A percentile compares a stretch with the other conserved stretches of the same genome.
phyloP scores from a whole-genome alignment of 2,113 vertebrate species.

The Oncorhynchus clarkii region DNA sequence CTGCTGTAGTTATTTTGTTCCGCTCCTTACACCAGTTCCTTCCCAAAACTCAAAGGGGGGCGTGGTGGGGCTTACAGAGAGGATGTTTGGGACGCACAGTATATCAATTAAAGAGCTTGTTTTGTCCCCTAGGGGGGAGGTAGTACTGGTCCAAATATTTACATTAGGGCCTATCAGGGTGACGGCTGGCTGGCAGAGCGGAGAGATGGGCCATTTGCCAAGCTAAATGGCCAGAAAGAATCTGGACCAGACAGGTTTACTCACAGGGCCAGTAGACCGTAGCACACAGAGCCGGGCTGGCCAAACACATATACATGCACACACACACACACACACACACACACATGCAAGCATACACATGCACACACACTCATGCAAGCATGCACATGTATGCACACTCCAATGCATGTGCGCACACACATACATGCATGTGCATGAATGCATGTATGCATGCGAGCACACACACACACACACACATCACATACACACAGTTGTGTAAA shows the following conservation, averaged over 20 bases:
- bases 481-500: background rate
- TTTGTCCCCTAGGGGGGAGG: constrained; percentile 35
- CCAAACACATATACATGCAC: background rate
- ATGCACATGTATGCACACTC: background rate
- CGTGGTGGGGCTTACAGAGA: background rate
- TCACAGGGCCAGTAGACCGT: constrained; percentile 38
- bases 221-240: constrained; percentile 70
- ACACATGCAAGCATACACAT: background rate
- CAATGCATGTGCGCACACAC: background rate
- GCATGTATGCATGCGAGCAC: too few relatives aligned
- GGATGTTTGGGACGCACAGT: constrained; percentile 20
- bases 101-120: constrained; percentile 51
- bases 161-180: constrained; percentile 65
- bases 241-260: constrained; percentile 60
- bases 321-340: background rate
- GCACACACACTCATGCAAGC: background rate
- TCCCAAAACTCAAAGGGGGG: constrained; percentile 14
- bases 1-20: constrained; percentile 32
- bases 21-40: constrained; percentile 15
- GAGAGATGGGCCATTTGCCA: constrained; percentile 51
- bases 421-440: background rate
- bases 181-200: constrained; percentile 60
- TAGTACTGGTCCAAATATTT: constrained; percentile 65
- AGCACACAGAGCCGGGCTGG: constrained; percentile 12
- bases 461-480: background rate